Base-by-base conservation (phyloP, 2,113 vertebrate species). In the Gambusia affinis region DNA sequence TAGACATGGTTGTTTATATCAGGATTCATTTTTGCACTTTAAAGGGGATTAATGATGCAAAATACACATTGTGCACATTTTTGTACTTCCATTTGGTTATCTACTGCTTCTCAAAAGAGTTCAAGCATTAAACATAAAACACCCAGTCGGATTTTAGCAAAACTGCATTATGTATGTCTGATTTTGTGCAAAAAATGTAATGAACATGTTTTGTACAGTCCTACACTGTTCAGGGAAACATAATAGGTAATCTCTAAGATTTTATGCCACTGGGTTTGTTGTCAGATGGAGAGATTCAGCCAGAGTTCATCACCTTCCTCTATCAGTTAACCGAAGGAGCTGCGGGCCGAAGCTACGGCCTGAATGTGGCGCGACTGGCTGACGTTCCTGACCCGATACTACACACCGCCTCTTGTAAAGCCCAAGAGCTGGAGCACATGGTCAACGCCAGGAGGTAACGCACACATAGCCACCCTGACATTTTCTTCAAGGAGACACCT, bases 351-450 rank as follows among this genome's bases (percentile, higher is more conserved):
- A 99, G 98, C 86, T 99, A 99, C 0, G 98, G 97, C 60, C 93
- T 99, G 37, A 99, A 99, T 69, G 98, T 99, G 60, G 98, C 98
- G 44, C 96, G 96, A 81, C 92, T 99, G 85, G 98, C 98, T 72
- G 94, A 95, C 73, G 90, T 99, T 87, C 97, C 98, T 67, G 92
- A 94, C 66, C 81, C 95, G 87, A 92, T 99, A 76, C 92, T 99
- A 64, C 94, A 92, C 86, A 95, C 93, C 35, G 98, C 98, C 60
- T 94, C 97, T 81, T 80, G 83, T 73, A 99, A 98, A 94, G 96
- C 98, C 67, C 94, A 94, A 75, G 97, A 98, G 67, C 91, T 99
- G 76, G 97, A 99, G 86, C 88, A 51, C 85, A 79, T 82, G 62
- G 93, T 97, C 67, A 91, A 96, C 24, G 84, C 80, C 79, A 97